Base-by-base conservation (phyloP, 2,888 invertebrate species). In the Steinernema carpocapsae region DNA sequence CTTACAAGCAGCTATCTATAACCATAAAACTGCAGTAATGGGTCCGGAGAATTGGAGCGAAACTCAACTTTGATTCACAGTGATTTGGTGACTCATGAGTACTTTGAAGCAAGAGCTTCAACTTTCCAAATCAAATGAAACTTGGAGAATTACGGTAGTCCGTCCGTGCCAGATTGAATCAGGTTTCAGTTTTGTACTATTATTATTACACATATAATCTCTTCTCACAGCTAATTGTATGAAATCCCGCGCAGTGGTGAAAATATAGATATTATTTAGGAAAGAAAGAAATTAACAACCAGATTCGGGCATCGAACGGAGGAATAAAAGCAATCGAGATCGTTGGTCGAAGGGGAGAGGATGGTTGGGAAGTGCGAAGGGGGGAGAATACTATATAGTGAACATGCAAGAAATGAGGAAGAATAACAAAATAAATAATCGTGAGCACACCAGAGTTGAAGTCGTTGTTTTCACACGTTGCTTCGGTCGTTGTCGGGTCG, bases 261-360 rank as follows among this genome's bases (percentile, higher is more conserved):
- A 64, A 64, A 64, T 64, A 37, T 29, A 26, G 64, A 56, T 56
- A 26, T 24, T 56, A 19, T 19, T 56, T 26, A 22, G 14, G 64
- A 32, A 64, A 26, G 32, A 64, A 32, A 37, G 37, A 26, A 64
- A 29, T 64, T 64, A 64, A 64, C 64, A 64, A 64, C 64, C 64
- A 64, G 64, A 64, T 29, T 29, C 24, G 64, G 64, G 29, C 64
- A 64, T 64, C 64, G 64, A 64, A 64, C 64, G 26, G 64, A 64
- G 64, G 64, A 64, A 64, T 64, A 64, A 64, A 64, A 64, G 64
- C 64, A 56, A 64, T 64, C 64, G 64, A 64, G 64, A 64, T 64
- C 64, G 64, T 52, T 19, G 64, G 19, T 64, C 64, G 64, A 64
- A 32, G 64, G 64, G 64, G 19, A 37, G 32, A 26, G 48, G 48